These are phyloP conservation scores for Procambarus virginalis DNA, from an alignment of 1,140 invertebrate species.

Conservation along the genomic window DNA sequence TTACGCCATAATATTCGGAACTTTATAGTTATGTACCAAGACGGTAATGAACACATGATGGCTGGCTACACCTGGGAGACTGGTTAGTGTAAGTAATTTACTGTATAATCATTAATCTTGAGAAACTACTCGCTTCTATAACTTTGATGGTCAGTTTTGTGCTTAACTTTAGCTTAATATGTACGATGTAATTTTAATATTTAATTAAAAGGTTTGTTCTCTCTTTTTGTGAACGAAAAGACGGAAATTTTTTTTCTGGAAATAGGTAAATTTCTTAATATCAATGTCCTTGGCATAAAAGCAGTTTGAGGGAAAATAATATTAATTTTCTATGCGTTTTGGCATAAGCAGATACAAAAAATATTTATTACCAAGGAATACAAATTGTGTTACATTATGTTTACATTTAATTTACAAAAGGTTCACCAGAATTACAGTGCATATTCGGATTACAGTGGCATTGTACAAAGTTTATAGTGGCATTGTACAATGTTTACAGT, in stretches of 20 bases:
- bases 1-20: no score
- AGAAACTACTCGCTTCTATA: slow-evolving; percentile 56
- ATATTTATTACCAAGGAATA: slow-evolving; percentile 41
- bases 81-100: slow-evolving; percentile 67
- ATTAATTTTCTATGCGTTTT: neutral
- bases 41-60: slow-evolving; percentile 70
- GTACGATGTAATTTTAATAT: neutral
- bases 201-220: slow-evolving; percentile 39
- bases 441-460: no score
- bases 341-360: slow-evolving; percentile 48
- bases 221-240: slow-evolving; percentile 20
- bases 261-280: no score
- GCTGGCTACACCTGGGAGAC: slow-evolving; percentile 65
- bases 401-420: neutral
- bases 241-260: neutral
- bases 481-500: no score
- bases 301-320: slow-evolving; percentile 11
- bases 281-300: no score
- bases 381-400: slow-evolving; percentile 35
- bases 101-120: slow-evolving; percentile 56
- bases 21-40: no score
- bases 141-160: neutral
- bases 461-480: no score
- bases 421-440: no score
- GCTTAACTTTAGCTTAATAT: slow-evolving; percentile 8